Conservation (phyloP, 1,140 invertebrate genomes). For the Ips typographus region DNA sequence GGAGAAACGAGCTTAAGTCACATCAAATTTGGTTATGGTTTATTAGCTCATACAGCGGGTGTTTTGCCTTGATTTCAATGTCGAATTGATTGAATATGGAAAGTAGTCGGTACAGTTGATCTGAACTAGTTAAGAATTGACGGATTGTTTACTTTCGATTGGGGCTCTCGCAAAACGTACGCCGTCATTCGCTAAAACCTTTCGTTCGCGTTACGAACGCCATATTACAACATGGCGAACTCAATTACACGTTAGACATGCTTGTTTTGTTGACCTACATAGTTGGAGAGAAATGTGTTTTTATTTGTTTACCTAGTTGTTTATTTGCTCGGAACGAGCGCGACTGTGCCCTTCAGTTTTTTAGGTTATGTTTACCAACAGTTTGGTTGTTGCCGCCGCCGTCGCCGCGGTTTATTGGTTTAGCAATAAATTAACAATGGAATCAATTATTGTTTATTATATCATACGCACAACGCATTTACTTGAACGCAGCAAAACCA, state of each 20-base stretch:
- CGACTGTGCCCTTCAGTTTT: conserved; percentile 28
- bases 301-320: conserved; percentile 30
- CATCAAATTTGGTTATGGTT: too few species aligned
- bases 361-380: conserved; percentile 29
- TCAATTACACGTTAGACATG: conserved; percentile 20
- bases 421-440: background rate
- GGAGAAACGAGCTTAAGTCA: too few species aligned
- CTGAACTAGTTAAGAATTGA: too few species aligned
- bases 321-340: conserved; percentile 25
- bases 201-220: conserved; percentile 8
- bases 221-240: conserved; percentile 13
- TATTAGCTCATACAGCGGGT: too few species aligned
- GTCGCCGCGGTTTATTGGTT: too few species aligned
- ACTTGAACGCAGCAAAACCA: too few species aligned
- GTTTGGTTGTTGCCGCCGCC: background rate
- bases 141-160: background rate
- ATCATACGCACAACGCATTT: too few species aligned
- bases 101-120: too few species aligned
- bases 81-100: too few species aligned
- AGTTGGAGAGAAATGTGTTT: conserved; percentile 31
- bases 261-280: conserved; percentile 28
- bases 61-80: too few species aligned
- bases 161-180: background rate
- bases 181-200: conserved; percentile 1
- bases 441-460: background rate